Evolutionary conservation across 2,113 vertebrate genomes (phyloP).

Genomic region (Odocoileus hemionus): DNA sequence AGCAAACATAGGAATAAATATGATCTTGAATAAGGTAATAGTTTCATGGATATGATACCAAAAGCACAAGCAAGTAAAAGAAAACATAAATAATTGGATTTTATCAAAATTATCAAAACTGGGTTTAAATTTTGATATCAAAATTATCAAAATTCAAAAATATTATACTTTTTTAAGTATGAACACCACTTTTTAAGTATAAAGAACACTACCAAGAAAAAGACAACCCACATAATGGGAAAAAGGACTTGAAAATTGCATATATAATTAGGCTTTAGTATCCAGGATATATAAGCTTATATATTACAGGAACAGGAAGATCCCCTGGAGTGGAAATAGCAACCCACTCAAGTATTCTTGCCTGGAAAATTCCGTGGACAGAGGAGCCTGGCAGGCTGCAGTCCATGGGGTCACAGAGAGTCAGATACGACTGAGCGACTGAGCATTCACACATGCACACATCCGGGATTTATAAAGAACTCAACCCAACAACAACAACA

Average conservation of each 20-base stretch:
- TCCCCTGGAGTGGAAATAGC: neutral
- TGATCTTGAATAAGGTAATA: neutral
- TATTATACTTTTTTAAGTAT: neutral
- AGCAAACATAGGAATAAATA: neutral
- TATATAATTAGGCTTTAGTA: neutral
- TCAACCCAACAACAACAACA: neutral
- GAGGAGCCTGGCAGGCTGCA: neutral
- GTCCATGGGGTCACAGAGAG: neutral
- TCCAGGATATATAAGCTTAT: neutral
- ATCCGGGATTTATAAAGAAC: neutral
- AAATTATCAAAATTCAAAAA: neutral
- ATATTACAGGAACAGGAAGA: neutral
- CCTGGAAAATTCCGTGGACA: neutral
- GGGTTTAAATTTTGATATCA: neutral
- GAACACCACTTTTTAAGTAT: neutral
- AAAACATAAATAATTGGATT: neutral
- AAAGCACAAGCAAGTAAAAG: neutral
- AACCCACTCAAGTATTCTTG: neutral
- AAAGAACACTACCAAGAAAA: neutral
- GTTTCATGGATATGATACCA: neutral
- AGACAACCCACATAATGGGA: neutral
- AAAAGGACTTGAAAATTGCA: neutral
- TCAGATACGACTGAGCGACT: neutral
- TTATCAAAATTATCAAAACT: neutral
- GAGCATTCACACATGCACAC: neutral